Percentiles rank a stretch among this genome's conserved stretches.
Evolutionary conservation across 2,113 vertebrate genomes (phyloP).

Genomic region (Oryzias javanicus): DNA sequence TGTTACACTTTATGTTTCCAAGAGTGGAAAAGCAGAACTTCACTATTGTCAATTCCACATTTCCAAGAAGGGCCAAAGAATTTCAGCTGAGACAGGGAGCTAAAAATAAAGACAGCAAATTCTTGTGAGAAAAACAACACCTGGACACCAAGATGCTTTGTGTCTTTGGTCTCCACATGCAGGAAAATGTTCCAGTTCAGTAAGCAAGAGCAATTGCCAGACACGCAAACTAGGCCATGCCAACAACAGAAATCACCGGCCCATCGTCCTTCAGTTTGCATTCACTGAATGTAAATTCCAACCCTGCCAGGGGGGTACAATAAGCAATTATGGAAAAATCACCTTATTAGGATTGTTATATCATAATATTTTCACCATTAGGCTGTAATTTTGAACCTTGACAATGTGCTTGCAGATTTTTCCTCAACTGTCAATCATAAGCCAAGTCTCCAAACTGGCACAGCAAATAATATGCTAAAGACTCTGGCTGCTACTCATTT

Average conservation of each 20-base stretch:
- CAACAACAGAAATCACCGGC: constrained; percentile 42
- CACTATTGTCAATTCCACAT: constrained; percentile 15
- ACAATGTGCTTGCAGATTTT: constrained; percentile 42
- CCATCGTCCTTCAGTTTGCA: constrained; percentile 46
- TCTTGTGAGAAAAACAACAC: constrained; percentile 32
- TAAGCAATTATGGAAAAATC: constrained; percentile 61
- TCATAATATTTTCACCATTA: constrained; percentile 64
- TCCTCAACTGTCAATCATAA: constrained; percentile 60
- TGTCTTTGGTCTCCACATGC: constrained; percentile 24
- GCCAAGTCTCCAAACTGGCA: constrained; percentile 30
- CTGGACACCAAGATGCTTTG: constrained; percentile 24
- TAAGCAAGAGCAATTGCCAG: constrained; percentile 45
- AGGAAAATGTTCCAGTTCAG: constrained; percentile 37
- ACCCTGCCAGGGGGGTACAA: constrained; percentile 56
- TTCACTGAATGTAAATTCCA: constrained; percentile 64
- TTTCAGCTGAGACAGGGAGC: constrained; percentile 10
- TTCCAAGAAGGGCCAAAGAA: constrained; percentile 5
- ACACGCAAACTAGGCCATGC: constrained; percentile 31
- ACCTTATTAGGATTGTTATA: constrained; percentile 55
- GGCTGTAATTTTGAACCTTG: constrained; percentile 45
- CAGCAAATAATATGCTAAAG: constrained; percentile 14
- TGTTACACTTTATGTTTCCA: neutral
- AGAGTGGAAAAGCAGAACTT: constrained; percentile 37
- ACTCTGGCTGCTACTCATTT: constrained; percentile 8
- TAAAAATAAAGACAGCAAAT: constrained; percentile 28